Percentiles rank a stretch among this genome's conserved stretches.
Conservation (phyloP, 2,113 vertebrate genomes). For the Atlantisia rogersi region DNA sequence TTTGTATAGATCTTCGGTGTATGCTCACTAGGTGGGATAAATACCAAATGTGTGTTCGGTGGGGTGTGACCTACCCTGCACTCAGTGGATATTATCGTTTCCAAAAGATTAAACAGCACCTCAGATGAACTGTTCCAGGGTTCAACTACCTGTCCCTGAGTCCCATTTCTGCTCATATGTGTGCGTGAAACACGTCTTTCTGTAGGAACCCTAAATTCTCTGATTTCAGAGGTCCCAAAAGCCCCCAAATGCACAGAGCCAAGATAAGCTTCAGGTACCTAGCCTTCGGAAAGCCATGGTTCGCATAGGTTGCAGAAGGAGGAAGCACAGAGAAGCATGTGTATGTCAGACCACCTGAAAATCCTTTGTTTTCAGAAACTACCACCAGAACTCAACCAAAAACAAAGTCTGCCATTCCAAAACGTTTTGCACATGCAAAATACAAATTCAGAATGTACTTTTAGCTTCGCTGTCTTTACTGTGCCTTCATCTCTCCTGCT, state of each 20-base stretch:
- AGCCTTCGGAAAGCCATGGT: neutral
- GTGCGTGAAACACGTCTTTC: fast-evolving
- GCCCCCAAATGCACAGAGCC: neutral
- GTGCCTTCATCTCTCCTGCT: neutral
- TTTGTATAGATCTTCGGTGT: neutral
- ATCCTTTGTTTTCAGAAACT: neutral
- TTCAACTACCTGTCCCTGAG: neutral
- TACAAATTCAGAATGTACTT: neutral
- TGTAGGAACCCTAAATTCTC: neutral
- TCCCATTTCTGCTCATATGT: neutral
- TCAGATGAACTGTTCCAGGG: neutral
- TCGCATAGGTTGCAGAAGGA: neutral
- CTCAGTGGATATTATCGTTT: neutral
- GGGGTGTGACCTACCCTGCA: neutral
- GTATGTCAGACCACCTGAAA: neutral
- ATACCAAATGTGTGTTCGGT: neutral
- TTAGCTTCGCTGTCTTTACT: neutral
- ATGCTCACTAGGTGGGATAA: neutral
- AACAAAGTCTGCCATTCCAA: neutral
- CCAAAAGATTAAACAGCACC: neutral
- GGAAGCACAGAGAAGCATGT: fast-evolving
- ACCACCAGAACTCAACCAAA: neutral
- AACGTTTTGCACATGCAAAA: neutral
- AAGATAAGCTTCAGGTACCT: neutral
- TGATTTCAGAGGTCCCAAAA: neutral